Conservation (phyloP, 1,140 invertebrate species). For the Lepidurus packardi region DNA sequence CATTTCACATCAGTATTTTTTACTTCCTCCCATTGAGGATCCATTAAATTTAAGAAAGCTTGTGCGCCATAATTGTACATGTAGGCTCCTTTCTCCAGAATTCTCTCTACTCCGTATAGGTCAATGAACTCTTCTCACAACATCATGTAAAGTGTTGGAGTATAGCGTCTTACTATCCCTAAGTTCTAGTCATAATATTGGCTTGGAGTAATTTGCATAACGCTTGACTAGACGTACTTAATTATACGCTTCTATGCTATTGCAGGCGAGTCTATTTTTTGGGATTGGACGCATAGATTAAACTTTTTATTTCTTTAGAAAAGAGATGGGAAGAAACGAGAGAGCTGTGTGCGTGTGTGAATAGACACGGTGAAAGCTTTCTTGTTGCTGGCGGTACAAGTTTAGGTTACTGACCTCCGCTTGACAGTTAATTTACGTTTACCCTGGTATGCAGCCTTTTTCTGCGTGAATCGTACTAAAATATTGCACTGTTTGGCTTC, state of each 20-base stretch:
- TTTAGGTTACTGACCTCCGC: neutral
- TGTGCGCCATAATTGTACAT: neutral
- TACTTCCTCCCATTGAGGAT: no score
- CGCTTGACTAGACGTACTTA: neutral
- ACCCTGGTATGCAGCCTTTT: neutral
- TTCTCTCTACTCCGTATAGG: neutral
- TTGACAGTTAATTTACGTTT: neutral
- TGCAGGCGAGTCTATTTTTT: neutral
- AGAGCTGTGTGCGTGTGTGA: neutral
- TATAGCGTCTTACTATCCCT: neutral
- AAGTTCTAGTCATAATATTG: neutral
- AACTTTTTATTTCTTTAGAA: neutral
- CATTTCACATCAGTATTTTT: no score
- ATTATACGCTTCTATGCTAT: neutral
- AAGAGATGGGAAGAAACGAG: neutral
- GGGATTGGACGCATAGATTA: neutral
- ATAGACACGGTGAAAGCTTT: neutral
- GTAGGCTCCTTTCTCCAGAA: neutral
- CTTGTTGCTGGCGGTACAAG: neutral
- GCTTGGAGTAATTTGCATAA: slow-evolving; percentile 1
- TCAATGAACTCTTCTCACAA: slow-evolving; percentile 13
- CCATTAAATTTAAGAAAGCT: neutral
- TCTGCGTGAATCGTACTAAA: no score
- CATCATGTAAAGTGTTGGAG: neutral
- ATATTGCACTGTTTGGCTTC: no score